Evolutionary conservation across 2,888 invertebrate genomes (phyloP).

Genomic region (Parnassius apollo): DNA sequence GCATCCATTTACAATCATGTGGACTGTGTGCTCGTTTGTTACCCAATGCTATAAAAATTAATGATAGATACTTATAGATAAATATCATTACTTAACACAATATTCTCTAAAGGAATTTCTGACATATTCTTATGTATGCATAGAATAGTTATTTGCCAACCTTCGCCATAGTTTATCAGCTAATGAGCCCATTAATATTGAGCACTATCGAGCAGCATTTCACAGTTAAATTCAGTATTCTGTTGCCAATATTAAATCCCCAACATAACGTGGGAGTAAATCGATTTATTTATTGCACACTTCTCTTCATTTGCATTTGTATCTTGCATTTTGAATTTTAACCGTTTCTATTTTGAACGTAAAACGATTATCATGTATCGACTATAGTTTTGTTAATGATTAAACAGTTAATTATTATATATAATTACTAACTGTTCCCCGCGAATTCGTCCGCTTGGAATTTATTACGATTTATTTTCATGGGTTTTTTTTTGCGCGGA

Average conservation of each 20-base stretch:
- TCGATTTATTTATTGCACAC: conserved; percentile 39
- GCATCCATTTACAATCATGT: no score
- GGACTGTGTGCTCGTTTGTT: no score
- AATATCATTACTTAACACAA: no score
- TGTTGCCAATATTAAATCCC: conserved; percentile 10
- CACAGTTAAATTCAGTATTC: conserved; percentile 6
- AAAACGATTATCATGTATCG: conserved; percentile 3
- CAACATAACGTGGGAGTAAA: conserved; percentile 35
- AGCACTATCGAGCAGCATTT: conserved; percentile 14
- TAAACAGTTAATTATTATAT: background rate
- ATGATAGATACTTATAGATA: no score
- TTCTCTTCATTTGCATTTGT: conserved; percentile 33
- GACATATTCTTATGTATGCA: background rate
- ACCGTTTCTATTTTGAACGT: conserved; percentile 9
- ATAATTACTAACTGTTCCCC: no score
- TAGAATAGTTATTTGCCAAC: conserved; percentile 16
- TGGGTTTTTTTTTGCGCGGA: no score
- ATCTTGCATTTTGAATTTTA: conserved; percentile 14
- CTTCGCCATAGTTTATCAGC: conserved; percentile 13
- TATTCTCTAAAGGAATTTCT: no score
- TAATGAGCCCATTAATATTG: conserved; percentile 24
- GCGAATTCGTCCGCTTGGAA: no score
- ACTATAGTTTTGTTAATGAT: conserved; percentile 1
- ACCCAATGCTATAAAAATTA: no score
- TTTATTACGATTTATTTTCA: no score